Evolutionary conservation across 2,888 invertebrate species (phyloP), one percentile per base, ranked within the genome.

Genomic region (Platycheirus rosarum): DNA sequence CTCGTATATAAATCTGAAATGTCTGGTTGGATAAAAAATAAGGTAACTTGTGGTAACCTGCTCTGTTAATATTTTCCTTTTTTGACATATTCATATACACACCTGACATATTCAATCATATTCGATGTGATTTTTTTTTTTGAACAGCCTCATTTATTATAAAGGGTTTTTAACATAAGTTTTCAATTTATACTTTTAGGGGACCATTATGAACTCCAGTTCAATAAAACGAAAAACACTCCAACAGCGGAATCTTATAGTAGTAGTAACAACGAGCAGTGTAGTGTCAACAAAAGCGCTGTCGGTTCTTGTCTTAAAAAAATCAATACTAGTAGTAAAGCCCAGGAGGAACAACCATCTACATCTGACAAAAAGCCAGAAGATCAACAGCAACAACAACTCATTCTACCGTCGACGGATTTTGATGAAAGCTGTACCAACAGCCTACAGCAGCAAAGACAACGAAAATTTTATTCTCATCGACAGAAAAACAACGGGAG

Each of bases 141-240:
- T 23, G 6, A 23, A 23, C 23, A 23, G n/a, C n/a, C n/a, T n/a
- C n/a, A n/a, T n/a, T n/a, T n/a, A n/a, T n/a, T n/a, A n/a, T n/a
- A n/a, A n/a, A n/a, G n/a, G n/a, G n/a, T n/a, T n/a, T n/a, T n/a
- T n/a, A 23, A 23, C 6, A 23, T 4, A 23, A 23, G 6, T 23
- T 23, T 4, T 23, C 2, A 23, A 23, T 23, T 23, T 63, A 69
- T 35, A 3, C 42, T 79, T 66, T n/a, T 62, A 86, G 86, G 85
- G 85, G 86, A 86, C 84, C 85, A 86, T 84, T 79, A 85, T 86
- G 86, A 86, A 84, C 85, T 79, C 82, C 84, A 85, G 69, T 57
- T 79, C 51, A 85, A 85, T 35, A 79, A 55, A 68, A 76, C 79
- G 66, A 77, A 85, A 57, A 77, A 84, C 71, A 65, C 53, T 53